A percentile compares a stretch with the other conserved stretches of the same genome.
Evolutionary conservation across 2,113 vertebrate species (phyloP).

Genomic region (Thomomys bottae): DNA sequence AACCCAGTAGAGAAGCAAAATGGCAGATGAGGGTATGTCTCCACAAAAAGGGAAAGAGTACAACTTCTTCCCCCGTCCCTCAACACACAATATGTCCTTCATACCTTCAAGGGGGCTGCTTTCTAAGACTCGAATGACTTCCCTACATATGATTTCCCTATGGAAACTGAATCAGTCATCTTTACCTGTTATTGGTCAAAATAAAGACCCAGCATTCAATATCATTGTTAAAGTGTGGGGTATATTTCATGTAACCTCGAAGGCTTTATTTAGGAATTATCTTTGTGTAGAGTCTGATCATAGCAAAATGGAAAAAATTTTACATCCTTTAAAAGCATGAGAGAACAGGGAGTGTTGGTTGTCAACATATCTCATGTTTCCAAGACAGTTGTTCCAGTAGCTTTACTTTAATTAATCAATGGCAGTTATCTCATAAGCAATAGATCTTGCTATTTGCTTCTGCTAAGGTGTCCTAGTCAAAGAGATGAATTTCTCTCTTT

Average conservation of each 20-base stretch:
- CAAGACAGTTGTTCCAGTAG: background rate
- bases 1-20: background rate
- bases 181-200: background rate
- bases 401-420: constrained; percentile 46
- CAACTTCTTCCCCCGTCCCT: background rate
- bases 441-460: constrained; percentile 32
- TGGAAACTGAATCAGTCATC: background rate
- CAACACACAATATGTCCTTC: background rate
- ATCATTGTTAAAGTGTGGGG: background rate
- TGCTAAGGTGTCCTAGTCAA: constrained; percentile 19
- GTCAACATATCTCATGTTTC: constrained; percentile 27
- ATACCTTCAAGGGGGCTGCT: background rate
- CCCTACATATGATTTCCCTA: background rate
- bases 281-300: background rate
- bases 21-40: background rate
- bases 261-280: background rate
- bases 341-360: background rate
- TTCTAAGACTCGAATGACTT: background rate
- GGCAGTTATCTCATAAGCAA: background rate
- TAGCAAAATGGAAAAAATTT: background rate
- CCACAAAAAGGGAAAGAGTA: background rate
- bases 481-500: constrained; percentile 38
- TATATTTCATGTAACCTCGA: constrained; percentile 11
- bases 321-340: background rate
- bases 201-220: background rate